Conservation (phyloP, 2,797 vertebrate genomes). For the Ptychadena robeensis region DNA sequence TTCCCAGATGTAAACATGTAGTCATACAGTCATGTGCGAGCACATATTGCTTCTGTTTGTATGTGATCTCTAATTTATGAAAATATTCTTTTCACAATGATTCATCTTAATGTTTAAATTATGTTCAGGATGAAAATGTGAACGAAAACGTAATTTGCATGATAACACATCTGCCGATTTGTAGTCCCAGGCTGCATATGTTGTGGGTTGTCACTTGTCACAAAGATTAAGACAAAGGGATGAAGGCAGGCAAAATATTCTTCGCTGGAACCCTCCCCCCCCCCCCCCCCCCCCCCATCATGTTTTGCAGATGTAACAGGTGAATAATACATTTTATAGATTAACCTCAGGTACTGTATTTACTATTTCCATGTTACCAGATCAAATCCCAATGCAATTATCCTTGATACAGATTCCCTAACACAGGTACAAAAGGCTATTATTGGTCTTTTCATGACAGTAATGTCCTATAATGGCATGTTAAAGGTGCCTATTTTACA, state of each 20-base stretch:
- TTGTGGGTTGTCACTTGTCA: background rate
- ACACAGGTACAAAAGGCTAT: background rate
- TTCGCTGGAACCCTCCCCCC: background rate
- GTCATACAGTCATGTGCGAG: background rate
- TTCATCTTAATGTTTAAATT: background rate
- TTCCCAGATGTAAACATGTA: background rate
- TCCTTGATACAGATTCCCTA: background rate
- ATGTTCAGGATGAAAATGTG: background rate
- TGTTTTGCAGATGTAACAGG: background rate
- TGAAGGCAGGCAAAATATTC: background rate
- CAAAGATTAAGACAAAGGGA: background rate
- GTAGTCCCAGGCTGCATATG: background rate
- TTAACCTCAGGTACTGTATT: no score
- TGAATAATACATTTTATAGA: background rate
- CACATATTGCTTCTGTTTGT: background rate
- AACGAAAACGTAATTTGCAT: background rate
- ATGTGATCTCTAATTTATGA: background rate
- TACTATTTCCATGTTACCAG: no score
- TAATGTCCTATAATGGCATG: background rate
- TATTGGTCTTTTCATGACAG: no score
- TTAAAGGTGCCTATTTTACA: background rate
- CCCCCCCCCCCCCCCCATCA: background rate
- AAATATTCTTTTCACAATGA: background rate
- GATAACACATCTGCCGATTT: background rate
- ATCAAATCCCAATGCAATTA: background rate